Evolutionary conservation across 2,113 vertebrate species (phyloP).

Genomic region (Struthio camelus): DNA sequence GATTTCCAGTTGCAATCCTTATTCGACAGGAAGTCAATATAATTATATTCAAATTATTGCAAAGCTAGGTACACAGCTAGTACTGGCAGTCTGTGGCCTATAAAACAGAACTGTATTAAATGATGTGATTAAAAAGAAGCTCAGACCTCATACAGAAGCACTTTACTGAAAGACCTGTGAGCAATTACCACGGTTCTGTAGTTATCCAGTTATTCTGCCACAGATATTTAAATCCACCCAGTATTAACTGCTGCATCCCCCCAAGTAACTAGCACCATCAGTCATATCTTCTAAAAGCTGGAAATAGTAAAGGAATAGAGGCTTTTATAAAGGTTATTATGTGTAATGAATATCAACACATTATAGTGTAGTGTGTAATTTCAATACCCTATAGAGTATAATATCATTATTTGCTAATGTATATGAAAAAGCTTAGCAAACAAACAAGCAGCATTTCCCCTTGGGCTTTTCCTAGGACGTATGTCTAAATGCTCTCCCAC

Average conservation of each 20-base stretch:
- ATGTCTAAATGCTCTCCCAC: neutral
- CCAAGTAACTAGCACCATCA: neutral
- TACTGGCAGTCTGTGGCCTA: neutral
- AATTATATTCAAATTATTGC: neutral
- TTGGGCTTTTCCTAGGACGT: neutral
- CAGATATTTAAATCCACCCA: neutral
- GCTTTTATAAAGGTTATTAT: neutral
- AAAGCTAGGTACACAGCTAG: accelerated
- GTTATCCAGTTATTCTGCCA: neutral
- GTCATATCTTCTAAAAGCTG: neutral
- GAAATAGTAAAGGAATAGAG: neutral
- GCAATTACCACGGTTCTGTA: neutral
- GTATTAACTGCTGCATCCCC: neutral
- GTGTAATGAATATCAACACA: neutral
- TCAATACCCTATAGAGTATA: neutral
- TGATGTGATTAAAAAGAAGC: neutral
- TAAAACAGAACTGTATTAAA: neutral
- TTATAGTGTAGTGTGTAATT: neutral
- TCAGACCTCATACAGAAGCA: neutral
- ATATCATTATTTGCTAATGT: neutral
- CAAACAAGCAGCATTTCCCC: neutral
- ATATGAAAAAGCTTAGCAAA: neutral
- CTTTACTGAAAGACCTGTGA: neutral
- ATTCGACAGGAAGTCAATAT: neutral
- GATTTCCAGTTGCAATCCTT: neutral